phyloP scores from a whole-genome alignment of 1,140 invertebrate species.

The Calephelis nemesis region DNA sequence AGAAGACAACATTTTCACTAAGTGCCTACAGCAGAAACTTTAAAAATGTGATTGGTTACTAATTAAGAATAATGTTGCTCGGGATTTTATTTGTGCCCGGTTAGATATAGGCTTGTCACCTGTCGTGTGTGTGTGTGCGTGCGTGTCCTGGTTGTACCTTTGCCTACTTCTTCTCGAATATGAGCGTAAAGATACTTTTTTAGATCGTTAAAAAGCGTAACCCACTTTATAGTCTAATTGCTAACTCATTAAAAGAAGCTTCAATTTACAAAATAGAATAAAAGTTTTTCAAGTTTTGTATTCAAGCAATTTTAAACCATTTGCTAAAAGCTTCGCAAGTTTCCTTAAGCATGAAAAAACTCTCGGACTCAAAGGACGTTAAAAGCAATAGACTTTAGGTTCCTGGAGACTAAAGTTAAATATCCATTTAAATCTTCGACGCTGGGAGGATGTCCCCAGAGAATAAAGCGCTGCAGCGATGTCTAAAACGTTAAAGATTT shows the following conservation, averaged over 20 bases:
- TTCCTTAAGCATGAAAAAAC: constrained; percentile 54
- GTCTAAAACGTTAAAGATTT: constrained; percentile 47
- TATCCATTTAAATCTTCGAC: constrained; percentile 78
- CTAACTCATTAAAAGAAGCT: constrained; percentile 7
- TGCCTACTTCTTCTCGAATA: no score
- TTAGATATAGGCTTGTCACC: no score
- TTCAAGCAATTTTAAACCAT: constrained; percentile 64
- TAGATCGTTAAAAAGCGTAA: background rate
- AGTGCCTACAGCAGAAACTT: no score
- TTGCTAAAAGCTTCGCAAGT: constrained; percentile 70
- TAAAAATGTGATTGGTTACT: no score
- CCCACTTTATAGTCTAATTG: constrained; percentile 8
- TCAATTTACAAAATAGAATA: constrained; percentile 26
- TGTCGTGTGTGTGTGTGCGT: no score
- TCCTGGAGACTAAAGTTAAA: constrained; percentile 75
- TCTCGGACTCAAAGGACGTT: constrained; percentile 49
- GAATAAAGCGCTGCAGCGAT: constrained; percentile 59
- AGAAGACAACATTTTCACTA: no score
- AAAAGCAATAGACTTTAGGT: constrained; percentile 73
- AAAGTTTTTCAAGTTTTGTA: constrained; percentile 50
- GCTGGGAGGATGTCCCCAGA: constrained; percentile 45
- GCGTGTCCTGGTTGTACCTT: no score
- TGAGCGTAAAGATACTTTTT: no score
- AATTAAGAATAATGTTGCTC: no score
- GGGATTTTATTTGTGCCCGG: no score